Conservation (phyloP, 2,888 invertebrate genomes). For the Antheraea assamensis region DNA sequence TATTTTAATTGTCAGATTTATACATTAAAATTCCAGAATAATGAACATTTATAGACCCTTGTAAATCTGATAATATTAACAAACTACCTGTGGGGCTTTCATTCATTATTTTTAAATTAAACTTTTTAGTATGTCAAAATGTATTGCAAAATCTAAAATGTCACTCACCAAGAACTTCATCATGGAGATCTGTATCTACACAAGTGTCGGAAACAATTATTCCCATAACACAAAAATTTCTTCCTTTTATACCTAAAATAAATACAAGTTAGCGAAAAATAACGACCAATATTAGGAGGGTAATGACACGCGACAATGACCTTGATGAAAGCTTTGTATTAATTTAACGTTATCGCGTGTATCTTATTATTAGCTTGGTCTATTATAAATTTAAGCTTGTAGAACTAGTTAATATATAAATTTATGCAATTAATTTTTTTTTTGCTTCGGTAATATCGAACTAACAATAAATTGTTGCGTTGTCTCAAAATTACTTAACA, state of each 20-base stretch:
- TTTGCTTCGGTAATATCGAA: not conserved
- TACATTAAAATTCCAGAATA: not conserved
- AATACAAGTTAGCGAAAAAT: conserved; percentile 13
- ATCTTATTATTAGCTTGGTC: not conserved
- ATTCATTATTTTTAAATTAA: not conserved
- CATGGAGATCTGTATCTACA: conserved; percentile 13
- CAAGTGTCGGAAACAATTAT: conserved; percentile 4
- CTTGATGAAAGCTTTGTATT: not conserved
- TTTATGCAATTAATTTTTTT: not conserved
- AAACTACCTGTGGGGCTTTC: not conserved
- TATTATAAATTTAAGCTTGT: not conserved
- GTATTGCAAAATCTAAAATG: not conserved
- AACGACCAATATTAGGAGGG: conserved; percentile 4
- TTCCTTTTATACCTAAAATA: conserved; percentile 11
- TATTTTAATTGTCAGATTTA: no score
- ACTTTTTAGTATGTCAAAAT: not conserved
- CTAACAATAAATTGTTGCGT: not conserved
- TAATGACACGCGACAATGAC: not conserved
- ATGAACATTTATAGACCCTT: not conserved
- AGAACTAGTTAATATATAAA: not conserved
- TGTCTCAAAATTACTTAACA: not conserved
- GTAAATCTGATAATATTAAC: not conserved
- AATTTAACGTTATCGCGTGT: not conserved
- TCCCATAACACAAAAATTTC: conserved; percentile 5
- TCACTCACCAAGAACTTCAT: conserved; percentile 7